phyloP scores from a whole-genome alignment of 2,797 vertebrate species.

The Xenopus petersii region DNA sequence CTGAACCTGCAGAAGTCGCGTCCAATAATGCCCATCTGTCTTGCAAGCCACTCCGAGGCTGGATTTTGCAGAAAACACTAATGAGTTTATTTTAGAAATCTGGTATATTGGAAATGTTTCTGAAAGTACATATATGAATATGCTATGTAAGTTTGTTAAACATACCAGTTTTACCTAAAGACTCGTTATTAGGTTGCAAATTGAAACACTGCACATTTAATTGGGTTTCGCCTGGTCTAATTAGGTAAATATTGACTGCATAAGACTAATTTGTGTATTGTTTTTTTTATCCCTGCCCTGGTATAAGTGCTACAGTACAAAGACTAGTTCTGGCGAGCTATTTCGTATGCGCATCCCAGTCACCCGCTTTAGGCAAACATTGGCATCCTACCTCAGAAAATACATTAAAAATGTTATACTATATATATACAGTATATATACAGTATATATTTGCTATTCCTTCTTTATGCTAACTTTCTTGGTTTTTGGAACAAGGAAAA shows the following conservation, averaged over 20 bases:
- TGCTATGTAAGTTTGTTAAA: no score
- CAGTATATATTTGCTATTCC: constrained; percentile 57
- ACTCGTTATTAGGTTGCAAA: constrained; percentile 41
- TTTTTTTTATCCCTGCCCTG: constrained; percentile 56
- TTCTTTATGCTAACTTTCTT: constrained; percentile 81
- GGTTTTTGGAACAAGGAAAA: constrained; percentile 91
- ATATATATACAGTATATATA: no score
- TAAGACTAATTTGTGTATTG: constrained; percentile 62
- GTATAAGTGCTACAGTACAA: constrained; percentile 64
- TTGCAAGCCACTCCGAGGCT: no score
- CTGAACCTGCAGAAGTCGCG: background rate
- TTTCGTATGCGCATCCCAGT: constrained; percentile 29
- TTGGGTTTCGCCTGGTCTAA: background rate
- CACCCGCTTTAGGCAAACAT: constrained; percentile 38
- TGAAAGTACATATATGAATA: no score
- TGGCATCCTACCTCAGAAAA: background rate
- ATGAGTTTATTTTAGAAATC: no score
- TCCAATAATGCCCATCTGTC: background rate
- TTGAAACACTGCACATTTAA: background rate
- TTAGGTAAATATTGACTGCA: constrained; percentile 62
- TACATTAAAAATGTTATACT: background rate
- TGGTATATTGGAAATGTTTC: no score
- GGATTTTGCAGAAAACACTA: no score
- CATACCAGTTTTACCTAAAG: no score
- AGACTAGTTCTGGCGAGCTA: constrained; percentile 49